A percentile compares a stretch with the other conserved stretches of the same genome.
Evolutionary conservation across 2,113 vertebrate genomes (phyloP).

Genomic region (Myotis davidii): DNA sequence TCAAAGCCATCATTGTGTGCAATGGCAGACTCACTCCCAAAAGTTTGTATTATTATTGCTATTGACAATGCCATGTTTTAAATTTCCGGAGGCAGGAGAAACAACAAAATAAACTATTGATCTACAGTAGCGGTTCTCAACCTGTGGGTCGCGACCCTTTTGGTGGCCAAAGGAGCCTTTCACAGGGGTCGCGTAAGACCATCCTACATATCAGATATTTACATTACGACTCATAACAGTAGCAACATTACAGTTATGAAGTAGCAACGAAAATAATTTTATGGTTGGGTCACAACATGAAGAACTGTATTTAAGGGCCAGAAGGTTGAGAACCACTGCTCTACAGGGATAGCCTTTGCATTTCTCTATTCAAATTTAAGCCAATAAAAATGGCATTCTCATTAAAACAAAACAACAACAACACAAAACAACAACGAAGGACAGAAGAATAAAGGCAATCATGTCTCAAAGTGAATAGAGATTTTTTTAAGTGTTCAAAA

Average conservation of each 20-base stretch:
- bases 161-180: too few species aligned
- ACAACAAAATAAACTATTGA: not conserved
- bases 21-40: not conserved
- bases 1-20: not conserved
- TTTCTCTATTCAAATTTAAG: not conserved
- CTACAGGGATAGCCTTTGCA: not conserved
- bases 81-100: not conserved
- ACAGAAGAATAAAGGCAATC: not conserved
- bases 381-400: slow-evolving; percentile 1
- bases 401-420: not conserved
- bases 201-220: too few species aligned
- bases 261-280: too few species aligned
- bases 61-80: not conserved
- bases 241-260: too few species aligned
- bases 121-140: too few species aligned
- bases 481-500: not conserved
- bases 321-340: too few species aligned
- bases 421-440: not conserved
- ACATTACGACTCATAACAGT: too few species aligned
- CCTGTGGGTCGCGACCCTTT: too few species aligned
- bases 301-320: too few species aligned
- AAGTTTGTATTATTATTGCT: not conserved
- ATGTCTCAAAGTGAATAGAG: not conserved
- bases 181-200: too few species aligned
- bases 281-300: too few species aligned